These are phyloP conservation scores for Charina bottae DNA, from an alignment of 2,113 vertebrate genomes.

Conservation along the genomic window DNA sequence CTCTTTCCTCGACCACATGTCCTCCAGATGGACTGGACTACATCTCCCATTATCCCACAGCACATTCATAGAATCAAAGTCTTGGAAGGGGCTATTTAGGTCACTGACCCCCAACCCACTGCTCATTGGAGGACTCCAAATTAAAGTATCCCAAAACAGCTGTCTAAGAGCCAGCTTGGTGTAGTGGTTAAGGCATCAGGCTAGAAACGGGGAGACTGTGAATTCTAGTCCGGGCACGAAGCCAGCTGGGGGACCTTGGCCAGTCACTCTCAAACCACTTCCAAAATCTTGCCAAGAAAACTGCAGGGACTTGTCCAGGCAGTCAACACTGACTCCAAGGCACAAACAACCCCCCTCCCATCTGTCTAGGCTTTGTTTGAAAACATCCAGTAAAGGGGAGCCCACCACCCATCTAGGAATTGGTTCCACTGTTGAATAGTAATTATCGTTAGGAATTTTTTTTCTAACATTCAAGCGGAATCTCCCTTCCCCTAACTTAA, in stretches of 20 bases:
- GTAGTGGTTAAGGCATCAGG: background rate
- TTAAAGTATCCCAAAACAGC: background rate
- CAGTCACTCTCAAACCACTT: too few species aligned
- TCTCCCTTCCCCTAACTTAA: background rate
- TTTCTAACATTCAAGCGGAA: background rate
- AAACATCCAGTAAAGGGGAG: background rate
- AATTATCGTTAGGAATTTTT: background rate
- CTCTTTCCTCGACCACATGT: background rate
- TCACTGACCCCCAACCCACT: background rate
- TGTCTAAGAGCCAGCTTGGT: background rate
- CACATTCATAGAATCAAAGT: background rate
- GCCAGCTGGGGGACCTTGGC: too few species aligned
- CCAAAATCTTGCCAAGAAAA: too few species aligned
- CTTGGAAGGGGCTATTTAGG: background rate
- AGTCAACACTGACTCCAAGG: too few species aligned
- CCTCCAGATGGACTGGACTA: background rate
- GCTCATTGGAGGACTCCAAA: background rate
- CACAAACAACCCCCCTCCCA: too few species aligned
- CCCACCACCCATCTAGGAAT: background rate
- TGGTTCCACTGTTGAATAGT: background rate
- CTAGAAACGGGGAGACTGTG: background rate
- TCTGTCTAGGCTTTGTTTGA: background rate
- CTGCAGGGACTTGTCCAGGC: too few species aligned
- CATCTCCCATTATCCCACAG: background rate
- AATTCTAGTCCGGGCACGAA: too few species aligned